Base-by-base conservation (phyloP, 2,888 invertebrate species). In the Drosophila borealis region DNA sequence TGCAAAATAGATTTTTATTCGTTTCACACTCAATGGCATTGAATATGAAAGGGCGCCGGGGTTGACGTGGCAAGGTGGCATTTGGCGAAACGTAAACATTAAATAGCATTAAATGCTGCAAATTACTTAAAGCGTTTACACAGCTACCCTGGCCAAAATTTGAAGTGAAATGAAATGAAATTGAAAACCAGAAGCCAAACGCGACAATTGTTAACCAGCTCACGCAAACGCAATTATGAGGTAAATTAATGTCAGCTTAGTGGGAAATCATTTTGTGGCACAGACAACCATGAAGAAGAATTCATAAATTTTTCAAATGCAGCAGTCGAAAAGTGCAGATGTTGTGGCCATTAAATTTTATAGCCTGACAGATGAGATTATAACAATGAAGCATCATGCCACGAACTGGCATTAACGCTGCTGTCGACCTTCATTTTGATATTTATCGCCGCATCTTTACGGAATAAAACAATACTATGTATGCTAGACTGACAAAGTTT, bases 1-100 rank as follows among this genome's bases (percentile, higher is more conserved):
- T 66, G 51, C 70, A 75, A 68, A 75, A 79, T 79, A 64, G 70
- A 55, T 64, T 78, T 79, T 50, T 60, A 67, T 69, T 55, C 57
- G 55, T 39, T 49, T 56, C 25, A 50, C 64, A 64, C 50, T 37
- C 29, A n/a, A 50, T 50, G 37, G 46, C 49, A 64, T 64, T 25
- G 34, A 33, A 56, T 29, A 29, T 29, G 29, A 8, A 8, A 8
- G 29, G 8, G 29, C 29, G 29, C 29, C 29, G 29, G 29, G 2
- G 29, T 2, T 29, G 29, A 8, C 11, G 19, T 36, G 17, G n/a
- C 9, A n/a, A 17, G 1, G 6, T 13, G 17, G 25, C 36, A 46
- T 19, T 41, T 8, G 17, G 6, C n/a, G 17, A 10, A 51, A 50
- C 33, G 46, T 44, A 19, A 55, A 45, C 44, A 34, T 11, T 4